Base-by-base conservation (phyloP, 1,140 invertebrate species). In the Lordiphosa collinella region DNA sequence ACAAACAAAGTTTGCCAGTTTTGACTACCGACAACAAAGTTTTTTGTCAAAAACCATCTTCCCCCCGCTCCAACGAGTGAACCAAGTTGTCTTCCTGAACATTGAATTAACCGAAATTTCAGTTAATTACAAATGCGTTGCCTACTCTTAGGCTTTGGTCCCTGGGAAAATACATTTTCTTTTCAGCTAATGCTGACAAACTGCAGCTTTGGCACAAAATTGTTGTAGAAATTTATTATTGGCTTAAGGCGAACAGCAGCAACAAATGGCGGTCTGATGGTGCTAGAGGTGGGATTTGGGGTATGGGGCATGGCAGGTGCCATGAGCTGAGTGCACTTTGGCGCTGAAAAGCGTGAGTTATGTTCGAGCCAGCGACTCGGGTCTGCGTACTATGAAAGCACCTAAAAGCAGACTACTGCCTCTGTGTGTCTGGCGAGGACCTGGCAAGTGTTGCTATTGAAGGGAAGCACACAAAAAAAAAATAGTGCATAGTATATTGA, bases 141-240 rank as follows among this genome's bases (percentile, higher is more conserved):
- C 22, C 22, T 44, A 44, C 16, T 29, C 29, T 44, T 29, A 44
- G 22, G 41, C 53, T 11, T 9, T 48, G 14, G 13, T 32, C n/a
- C 2, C 3, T 18, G 0, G 25, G 2, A 9, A 16, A 31, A 13
- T 32, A 31, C 12, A n/a, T 35, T 35, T 8, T 35, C 6, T 29
- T 9, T 9, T 13, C 22, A 40, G 46, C 36, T 78, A 71, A 78
- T 78, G 67, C 73, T 78, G 73, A 78, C 73, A 67, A 78, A 78
- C 61, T 78, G 73, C 73, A 71, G 67, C 71, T 72, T 78, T 78
- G 67, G 49, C 62, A 75, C 57, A 67, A 78, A 71, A 78, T 78
- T 78, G 67, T 72, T 62, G 67, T 53, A 62, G 67, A 78, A 78
- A 78, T 78, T 78, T 78, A 78, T 78, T 78, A 78, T 78, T 78